Evolutionary conservation across 1,140 invertebrate genomes (phyloP).

Genomic region (Aphaenogaster floridana): DNA sequence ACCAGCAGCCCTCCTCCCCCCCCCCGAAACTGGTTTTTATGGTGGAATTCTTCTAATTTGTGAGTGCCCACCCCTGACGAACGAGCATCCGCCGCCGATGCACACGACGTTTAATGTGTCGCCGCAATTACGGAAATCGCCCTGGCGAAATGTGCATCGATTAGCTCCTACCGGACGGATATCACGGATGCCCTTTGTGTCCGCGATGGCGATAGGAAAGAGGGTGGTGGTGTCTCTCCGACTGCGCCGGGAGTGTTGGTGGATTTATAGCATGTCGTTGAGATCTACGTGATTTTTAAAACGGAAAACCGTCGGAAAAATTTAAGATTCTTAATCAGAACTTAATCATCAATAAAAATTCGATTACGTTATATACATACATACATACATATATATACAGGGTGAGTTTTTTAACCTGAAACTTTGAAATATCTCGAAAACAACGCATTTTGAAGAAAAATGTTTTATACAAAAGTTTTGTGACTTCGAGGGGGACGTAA

Average conservation of each 20-base stretch:
- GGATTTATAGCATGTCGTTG: conserved; percentile 42
- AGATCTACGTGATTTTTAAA: conserved; percentile 9
- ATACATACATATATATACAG: no score
- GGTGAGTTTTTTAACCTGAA: no score
- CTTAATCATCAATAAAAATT: not conserved
- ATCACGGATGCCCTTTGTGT: conserved; percentile 59
- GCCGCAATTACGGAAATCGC: conserved; percentile 74
- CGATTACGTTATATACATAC: not conserved
- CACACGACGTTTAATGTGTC: conserved; percentile 60
- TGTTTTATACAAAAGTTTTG: no score
- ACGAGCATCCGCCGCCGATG: conserved; percentile 27
- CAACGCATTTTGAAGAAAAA: no score
- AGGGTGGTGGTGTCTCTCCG: conserved; percentile 40
- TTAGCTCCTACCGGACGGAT: conserved; percentile 59
- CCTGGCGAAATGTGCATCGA: conserved; percentile 72
- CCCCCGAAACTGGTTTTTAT: conserved; percentile 80
- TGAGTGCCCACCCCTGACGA: conserved; percentile 62
- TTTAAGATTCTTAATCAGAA: not conserved
- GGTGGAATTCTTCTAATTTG: conserved; percentile 85
- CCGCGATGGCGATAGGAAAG: conserved; percentile 29
- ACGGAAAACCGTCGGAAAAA: not conserved
- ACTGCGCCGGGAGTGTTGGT: not conserved
- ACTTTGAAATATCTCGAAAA: no score
- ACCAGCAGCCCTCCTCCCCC: conserved; percentile 34
- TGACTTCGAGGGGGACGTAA: no score